Conservation (phyloP, 2,888 invertebrate genomes). For the Hirtodrosophila confusa region DNA sequence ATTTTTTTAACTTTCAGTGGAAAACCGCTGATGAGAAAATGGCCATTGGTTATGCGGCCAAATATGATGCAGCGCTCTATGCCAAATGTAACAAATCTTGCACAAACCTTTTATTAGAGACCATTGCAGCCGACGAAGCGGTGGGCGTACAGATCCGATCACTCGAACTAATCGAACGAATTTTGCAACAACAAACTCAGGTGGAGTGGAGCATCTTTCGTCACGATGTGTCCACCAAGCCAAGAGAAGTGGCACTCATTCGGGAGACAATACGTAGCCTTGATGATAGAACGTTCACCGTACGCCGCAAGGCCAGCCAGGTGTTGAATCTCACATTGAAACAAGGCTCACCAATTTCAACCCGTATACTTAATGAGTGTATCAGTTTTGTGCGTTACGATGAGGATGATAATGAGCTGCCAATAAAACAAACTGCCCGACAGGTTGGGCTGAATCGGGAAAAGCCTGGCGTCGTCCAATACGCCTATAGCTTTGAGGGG, state of each 20-base stretch:
- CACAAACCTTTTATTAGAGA: slow-evolving; percentile 75
- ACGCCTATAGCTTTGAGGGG: slow-evolving; percentile 80
- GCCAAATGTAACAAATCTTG: slow-evolving; percentile 83
- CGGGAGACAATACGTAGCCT: slow-evolving; percentile 78
- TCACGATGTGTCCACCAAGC: slow-evolving; percentile 81
- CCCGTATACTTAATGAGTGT: slow-evolving; percentile 78
- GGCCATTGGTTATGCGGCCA: slow-evolving; percentile 82
- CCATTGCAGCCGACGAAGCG: slow-evolving; percentile 80
- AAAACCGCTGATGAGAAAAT: slow-evolving; percentile 77
- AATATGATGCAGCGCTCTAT: slow-evolving; percentile 83
- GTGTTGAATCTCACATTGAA: slow-evolving; percentile 72
- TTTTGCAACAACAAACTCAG: slow-evolving; percentile 78
- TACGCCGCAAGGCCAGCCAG: slow-evolving; percentile 81
- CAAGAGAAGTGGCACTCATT: slow-evolving; percentile 81
- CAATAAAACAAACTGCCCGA: slow-evolving; percentile 62
- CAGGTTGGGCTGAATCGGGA: slow-evolving; percentile 76
- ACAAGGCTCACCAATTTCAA: slow-evolving; percentile 79
- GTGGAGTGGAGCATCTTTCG: slow-evolving; percentile 83
- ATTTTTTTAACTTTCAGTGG: slow-evolving; percentile 65
- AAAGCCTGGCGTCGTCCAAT: slow-evolving; percentile 67
- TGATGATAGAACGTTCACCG: slow-evolving; percentile 77
- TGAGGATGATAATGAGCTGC: slow-evolving; percentile 38
- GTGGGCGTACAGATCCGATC: slow-evolving; percentile 77
- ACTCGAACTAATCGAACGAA: slow-evolving; percentile 79
- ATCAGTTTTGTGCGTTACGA: slow-evolving; percentile 73